A percentile compares a stretch with the other conserved stretches of the same genome.
Evolutionary conservation across 2,888 invertebrate genomes (phyloP).

Genomic region (Diploptera punctata): DNA sequence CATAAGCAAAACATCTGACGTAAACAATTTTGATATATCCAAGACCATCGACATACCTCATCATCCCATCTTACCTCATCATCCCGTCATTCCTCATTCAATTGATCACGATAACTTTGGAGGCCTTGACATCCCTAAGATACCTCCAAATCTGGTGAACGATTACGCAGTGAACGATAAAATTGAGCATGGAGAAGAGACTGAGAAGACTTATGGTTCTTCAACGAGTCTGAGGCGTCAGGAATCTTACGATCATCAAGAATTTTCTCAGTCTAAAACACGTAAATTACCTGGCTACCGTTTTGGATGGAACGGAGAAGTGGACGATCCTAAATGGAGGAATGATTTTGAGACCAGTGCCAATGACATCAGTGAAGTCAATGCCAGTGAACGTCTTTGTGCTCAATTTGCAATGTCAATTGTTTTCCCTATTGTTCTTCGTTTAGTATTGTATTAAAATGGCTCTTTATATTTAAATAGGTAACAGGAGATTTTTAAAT

Average conservation of each 20-base stretch:
- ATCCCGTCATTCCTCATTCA: not conserved
- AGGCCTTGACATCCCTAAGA: not conserved
- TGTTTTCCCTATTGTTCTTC: too few relatives aligned
- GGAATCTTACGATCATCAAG: slow-evolving; percentile 37
- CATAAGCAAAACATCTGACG: not conserved
- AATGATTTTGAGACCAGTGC: slow-evolving; percentile 36
- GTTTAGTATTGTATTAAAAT: too few relatives aligned
- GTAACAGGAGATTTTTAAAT: too few relatives aligned
- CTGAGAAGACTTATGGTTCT: not conserved
- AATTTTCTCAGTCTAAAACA: slow-evolving; percentile 22
- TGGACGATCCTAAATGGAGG: not conserved
- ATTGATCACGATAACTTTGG: not conserved
- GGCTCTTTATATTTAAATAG: too few relatives aligned
- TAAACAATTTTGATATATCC: too few relatives aligned
- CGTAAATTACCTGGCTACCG: not conserved
- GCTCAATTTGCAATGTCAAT: too few relatives aligned
- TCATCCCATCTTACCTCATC: not conserved
- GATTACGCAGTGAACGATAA: not conserved
- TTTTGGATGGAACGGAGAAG: not conserved
- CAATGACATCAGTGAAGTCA: slow-evolving; percentile 37
- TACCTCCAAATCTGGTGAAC: not conserved
- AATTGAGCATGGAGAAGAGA: not conserved
- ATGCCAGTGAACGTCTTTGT: not conserved
- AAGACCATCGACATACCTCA: not conserved
- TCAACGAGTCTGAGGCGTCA: slow-evolving; percentile 26